Percentiles rank a stretch among this genome's conserved stretches.
Conservation (phyloP, 2,797 vertebrate genomes). For the Sebastes cheni region DNA sequence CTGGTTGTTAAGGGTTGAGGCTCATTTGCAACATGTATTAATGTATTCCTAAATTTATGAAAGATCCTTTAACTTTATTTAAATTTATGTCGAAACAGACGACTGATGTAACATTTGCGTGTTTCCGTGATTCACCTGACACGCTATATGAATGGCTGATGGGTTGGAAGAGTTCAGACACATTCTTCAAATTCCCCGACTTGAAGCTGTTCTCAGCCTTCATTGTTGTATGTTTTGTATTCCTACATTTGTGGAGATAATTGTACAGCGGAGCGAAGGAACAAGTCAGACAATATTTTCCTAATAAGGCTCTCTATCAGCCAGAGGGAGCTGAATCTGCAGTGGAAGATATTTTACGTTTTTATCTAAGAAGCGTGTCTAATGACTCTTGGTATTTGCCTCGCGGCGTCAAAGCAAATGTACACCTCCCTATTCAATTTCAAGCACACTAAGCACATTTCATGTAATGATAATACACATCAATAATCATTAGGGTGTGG, state of each 20-base stretch:
- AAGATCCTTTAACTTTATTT: background rate
- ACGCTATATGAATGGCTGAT: conserved; percentile 1
- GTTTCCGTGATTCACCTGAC: background rate
- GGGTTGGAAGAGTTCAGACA: background rate
- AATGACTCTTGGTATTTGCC: conserved; percentile 70
- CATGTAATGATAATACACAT: conserved; percentile 68
- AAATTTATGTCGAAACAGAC: background rate
- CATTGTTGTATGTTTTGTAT: conserved; percentile 33
- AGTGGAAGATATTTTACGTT: conserved; percentile 55
- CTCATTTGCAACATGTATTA: background rate
- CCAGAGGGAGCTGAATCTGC: conserved; percentile 65
- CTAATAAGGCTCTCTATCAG: conserved; percentile 68
- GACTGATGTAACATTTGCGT: background rate
- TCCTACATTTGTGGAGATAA: conserved; percentile 40
- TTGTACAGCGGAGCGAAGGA: conserved; percentile 52
- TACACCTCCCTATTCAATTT: conserved; percentile 69
- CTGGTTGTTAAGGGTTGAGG: background rate
- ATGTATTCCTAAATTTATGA: background rate
- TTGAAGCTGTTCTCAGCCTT: conserved; percentile 22
- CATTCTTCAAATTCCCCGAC: background rate
- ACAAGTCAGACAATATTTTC: conserved; percentile 66
- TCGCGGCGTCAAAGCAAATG: conserved; percentile 57
- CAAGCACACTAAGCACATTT: conserved; percentile 71
- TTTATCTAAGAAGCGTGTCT: conserved; percentile 68
- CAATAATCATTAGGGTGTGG: conserved; percentile 66